Conservation (phyloP, 2,113 vertebrate species). For the Nothoprocta pentlandii region DNA sequence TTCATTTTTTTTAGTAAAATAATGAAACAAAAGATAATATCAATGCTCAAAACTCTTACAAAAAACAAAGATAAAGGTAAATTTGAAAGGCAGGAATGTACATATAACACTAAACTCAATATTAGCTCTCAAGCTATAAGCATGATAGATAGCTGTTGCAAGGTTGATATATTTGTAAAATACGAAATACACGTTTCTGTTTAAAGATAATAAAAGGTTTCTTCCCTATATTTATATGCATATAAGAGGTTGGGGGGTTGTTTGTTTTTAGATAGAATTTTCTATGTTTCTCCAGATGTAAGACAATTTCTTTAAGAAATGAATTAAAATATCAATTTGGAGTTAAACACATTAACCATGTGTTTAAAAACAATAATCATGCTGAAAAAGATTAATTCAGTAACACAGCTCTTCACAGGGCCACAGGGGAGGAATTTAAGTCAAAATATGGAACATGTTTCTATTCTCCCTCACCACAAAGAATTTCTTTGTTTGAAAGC, state of each 20-base stretch:
- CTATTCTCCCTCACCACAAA: too few relatives aligned
- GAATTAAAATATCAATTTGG: neutral
- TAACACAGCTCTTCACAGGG: too few relatives aligned
- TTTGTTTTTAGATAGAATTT: neutral
- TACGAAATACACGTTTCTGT: neutral
- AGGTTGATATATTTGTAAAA: neutral
- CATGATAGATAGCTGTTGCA: accelerated
- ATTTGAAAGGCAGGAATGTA: neutral
- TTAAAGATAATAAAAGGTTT: neutral
- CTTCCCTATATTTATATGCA: neutral
- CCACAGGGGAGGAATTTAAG: too few relatives aligned
- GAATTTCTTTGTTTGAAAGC: too few relatives aligned
- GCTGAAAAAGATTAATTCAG: too few relatives aligned
- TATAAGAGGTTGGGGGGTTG: neutral
- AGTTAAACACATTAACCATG: neutral
- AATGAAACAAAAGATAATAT: neutral
- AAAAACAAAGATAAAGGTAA: neutral
- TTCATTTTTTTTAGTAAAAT: neutral
- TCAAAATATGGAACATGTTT: too few relatives aligned
- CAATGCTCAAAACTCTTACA: neutral
- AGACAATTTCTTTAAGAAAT: neutral
- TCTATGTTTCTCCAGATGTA: neutral
- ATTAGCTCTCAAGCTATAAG: neutral
- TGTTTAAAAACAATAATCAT: too few relatives aligned
- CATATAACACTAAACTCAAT: neutral